Base-by-base conservation (phyloP, 2,113 vertebrate genomes). In the Coregonus clupeaformis region DNA sequence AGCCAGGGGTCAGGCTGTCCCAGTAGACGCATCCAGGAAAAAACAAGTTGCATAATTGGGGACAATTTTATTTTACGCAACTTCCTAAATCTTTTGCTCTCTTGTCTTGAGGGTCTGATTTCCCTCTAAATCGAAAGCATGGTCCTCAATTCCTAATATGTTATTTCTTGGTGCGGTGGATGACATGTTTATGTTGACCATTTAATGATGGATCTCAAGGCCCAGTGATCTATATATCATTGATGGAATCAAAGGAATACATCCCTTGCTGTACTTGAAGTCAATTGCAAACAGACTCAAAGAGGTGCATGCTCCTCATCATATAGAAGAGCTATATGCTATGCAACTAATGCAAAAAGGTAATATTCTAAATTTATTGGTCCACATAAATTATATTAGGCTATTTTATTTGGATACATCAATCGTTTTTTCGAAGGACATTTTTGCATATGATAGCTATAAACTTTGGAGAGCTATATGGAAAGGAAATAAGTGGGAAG, bases 61-160 rank as follows among this genome's bases (percentile, higher is more conserved):
- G 67, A 86, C 86, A 85, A 91, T 92, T 91, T 88, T 63, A 72
- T 79, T 85, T 88, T 87, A 77, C 88, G 81, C 83, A 91, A 91
- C 77, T 91, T 91, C 90, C 88, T 78, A 84, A 82, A 73, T 77
- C 76, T 73, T 68, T 79, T 85, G 69, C 83, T 83, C 76, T 90
- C 60, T 67, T 62, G 73, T 82, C 55, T 55, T 74, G 75, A 74
- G 32, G 72, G 72, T 72, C 62, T 16, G 67, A 74, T 83, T 69
- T 18, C 55, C 25, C 4, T 47, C 72, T 5, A 55, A 29, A 65
- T 77, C 55, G 52, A 49, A 27, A 18, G 60, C 62, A 74, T 22
- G 57, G 57, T n/a, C 57, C n/a, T 20, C 20, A 60, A 22, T 60
- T 60, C 13, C 57, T 22, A 22, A 24, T 24, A 60, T 52, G 57